Evolutionary conservation across 1,140 invertebrate species (phyloP).

Genomic region (Monochamus saltuarius): DNA sequence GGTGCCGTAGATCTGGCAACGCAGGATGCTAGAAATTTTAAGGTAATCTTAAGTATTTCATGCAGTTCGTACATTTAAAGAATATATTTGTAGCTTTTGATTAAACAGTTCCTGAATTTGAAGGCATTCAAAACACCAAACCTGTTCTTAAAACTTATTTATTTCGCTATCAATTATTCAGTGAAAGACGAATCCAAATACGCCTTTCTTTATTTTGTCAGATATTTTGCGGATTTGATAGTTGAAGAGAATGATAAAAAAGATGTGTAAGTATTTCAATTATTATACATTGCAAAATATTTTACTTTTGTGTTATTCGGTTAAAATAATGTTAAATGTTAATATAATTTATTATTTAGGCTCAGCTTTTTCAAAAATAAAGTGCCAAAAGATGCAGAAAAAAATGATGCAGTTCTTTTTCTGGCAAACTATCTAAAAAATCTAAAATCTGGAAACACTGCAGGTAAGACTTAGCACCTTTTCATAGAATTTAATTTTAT

Average conservation of each 20-base stretch:
- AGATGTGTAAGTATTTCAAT: slow-evolving; percentile 15
- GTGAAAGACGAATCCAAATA: slow-evolving; percentile 11
- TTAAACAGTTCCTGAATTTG: slow-evolving; percentile 9
- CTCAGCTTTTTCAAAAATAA: slow-evolving; percentile 5
- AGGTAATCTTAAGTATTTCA: slow-evolving; percentile 1
- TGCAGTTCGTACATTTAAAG: background rate
- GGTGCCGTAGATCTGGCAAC: slow-evolving; percentile 3
- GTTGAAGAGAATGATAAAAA: slow-evolving; percentile 6
- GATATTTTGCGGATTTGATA: slow-evolving; percentile 13
- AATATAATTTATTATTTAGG: slow-evolving; percentile 10
- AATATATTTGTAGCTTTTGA: slow-evolving; percentile 9
- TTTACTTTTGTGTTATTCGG: too few relatives aligned
- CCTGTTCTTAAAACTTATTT: slow-evolving; percentile 4
- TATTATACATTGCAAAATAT: too few relatives aligned
- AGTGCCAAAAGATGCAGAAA: slow-evolving; percentile 11
- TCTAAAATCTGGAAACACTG: background rate
- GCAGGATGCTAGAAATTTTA: slow-evolving; percentile 6
- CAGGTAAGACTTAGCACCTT: too few relatives aligned
- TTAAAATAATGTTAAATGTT: too few relatives aligned
- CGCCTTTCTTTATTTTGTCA: slow-evolving; percentile 9
- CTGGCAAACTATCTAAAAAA: slow-evolving; percentile 12
- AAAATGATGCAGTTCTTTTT: slow-evolving; percentile 15
- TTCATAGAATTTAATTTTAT: too few relatives aligned
- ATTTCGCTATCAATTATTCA: slow-evolving; percentile 5
- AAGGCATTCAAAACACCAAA: slow-evolving; percentile 7